These are phyloP conservation scores for Tetheella fluctuosa DNA, from an alignment of 2,888 invertebrate species.

Conservation along the genomic window DNA sequence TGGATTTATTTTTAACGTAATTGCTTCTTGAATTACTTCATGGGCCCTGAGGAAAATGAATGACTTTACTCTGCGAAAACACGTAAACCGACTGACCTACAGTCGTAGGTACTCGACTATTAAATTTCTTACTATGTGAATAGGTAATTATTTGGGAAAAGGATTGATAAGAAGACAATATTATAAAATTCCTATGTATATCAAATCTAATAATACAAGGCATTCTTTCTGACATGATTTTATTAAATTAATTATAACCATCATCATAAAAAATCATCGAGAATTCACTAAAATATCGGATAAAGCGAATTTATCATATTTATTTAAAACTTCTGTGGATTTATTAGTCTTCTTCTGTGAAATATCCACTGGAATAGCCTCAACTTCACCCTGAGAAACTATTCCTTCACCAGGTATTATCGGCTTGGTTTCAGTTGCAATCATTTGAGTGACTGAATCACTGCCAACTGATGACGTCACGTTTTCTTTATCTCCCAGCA, in stretches of 20 bases:
- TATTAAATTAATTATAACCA: not conserved
- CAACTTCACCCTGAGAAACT: not conserved
- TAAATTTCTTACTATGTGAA: too few relatives aligned
- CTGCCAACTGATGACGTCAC: not conserved
- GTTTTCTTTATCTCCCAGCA: constrained; percentile 11
- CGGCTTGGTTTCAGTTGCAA: not conserved
- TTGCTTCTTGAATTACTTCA: not conserved
- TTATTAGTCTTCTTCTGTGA: not conserved
- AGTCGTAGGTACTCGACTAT: too few relatives aligned
- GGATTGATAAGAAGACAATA: not conserved
- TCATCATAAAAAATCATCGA: not conserved
- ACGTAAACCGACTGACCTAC: too few relatives aligned
- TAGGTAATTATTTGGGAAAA: not conserved
- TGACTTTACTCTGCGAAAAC: too few relatives aligned
- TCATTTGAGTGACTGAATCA: not conserved
- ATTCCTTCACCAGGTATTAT: not conserved
- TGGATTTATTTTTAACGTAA: not conserved
- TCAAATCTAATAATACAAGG: not conserved
- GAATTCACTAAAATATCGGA: not conserved
- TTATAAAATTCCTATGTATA: not conserved
- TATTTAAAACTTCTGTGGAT: not conserved
- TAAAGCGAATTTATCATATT: not conserved
- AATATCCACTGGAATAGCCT: not conserved
- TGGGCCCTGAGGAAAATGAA: too few relatives aligned
- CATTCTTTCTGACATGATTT: not conserved